Percentiles rank a stretch among this genome's conserved stretches.
Conservation (phyloP, 2,888 invertebrate genomes). For the Alsophila aescularia region DNA sequence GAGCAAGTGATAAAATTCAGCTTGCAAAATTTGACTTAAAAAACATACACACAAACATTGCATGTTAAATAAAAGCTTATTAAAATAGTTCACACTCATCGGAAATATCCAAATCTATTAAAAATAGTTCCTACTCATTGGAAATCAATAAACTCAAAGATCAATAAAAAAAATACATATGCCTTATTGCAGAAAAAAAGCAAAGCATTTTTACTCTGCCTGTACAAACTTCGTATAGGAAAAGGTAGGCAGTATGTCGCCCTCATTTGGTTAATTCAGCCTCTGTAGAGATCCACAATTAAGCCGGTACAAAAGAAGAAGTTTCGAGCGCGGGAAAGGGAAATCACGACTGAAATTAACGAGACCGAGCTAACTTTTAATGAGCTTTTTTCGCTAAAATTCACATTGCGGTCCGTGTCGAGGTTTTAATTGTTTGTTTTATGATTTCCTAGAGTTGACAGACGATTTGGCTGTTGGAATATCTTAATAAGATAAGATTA, state of each 20-base stretch:
- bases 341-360: conserved; percentile 77
- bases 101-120: too few relatives aligned
- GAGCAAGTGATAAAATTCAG: too few relatives aligned
- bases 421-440: conserved; percentile 32
- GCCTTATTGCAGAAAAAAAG: not conserved
- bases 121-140: too few relatives aligned
- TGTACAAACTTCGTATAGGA: conserved; percentile 36
- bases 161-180: not conserved
- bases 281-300: conserved; percentile 70
- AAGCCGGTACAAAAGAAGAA: conserved; percentile 74
- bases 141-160: too few relatives aligned
- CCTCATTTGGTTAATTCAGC: conserved; percentile 81
- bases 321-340: conserved; percentile 48
- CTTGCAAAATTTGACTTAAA: too few relatives aligned
- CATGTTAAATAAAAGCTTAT: too few relatives aligned
- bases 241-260: conserved; percentile 51
- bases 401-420: conserved; percentile 20
- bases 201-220: conserved; percentile 10
- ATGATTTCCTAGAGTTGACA: not conserved
- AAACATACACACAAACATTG: too few relatives aligned
- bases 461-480: too few relatives aligned
- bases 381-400: conserved; percentile 61
- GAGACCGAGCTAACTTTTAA: conserved; percentile 67
- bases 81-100: too few relatives aligned
- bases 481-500: too few relatives aligned